Conservation (phyloP, 2,797 vertebrate species). For the Hafferia zeledoni region DNA sequence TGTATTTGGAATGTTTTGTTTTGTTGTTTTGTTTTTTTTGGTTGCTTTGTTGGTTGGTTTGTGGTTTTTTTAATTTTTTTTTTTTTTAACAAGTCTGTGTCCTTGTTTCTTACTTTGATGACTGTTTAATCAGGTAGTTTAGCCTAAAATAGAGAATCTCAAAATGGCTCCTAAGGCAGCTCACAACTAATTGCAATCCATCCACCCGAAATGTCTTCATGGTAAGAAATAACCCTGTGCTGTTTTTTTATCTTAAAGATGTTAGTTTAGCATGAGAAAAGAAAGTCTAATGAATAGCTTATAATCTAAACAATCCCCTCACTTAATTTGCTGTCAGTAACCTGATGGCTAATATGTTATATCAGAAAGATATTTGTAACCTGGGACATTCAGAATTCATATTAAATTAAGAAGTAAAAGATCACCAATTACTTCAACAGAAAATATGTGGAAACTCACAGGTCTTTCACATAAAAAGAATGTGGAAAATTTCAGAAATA, state of each 20-base stretch:
- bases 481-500: neutral
- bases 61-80: no score
- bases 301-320: neutral
- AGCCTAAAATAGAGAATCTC: neutral
- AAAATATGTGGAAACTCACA: neutral
- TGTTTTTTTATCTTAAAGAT: neutral
- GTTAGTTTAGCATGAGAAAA: neutral
- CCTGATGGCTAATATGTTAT: neutral
- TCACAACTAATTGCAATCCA: neutral
- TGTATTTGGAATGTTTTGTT: neutral
- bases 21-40: no score
- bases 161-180: neutral
- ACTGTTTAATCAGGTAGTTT: neutral
- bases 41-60: no score
- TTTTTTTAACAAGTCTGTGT: neutral
- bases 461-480: neutral
- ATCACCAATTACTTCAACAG: neutral
- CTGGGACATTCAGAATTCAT: neutral
- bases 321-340: neutral
- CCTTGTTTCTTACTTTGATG: neutral
- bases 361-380: neutral
- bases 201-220: neutral
- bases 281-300: neutral
- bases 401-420: neutral
- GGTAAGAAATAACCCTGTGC: neutral